Evolutionary conservation across 2,797 vertebrate genomes (phyloP), one percentile per base, ranked within the genome.

Genomic region (Atherinosoma microstoma): DNA sequence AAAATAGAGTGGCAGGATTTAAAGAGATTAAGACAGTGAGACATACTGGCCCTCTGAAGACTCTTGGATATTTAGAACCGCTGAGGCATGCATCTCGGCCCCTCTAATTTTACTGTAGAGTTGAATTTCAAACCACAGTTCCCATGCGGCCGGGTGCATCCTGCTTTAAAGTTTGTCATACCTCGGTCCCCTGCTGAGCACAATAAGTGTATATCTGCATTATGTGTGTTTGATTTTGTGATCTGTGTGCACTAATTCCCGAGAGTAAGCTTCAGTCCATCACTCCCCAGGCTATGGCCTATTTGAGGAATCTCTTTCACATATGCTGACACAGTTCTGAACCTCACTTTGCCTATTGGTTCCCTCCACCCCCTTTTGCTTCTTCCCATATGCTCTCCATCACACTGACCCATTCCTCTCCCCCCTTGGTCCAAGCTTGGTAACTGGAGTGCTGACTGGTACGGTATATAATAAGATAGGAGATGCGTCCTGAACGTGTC

Each of bases 71-170:
- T 93, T 90, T 92, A 73, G 87, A 92, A 91, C 84, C 82, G 87
- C 86, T 90, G 88, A 83, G 79, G 81, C 72, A 89, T 90, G 88
- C 86, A 87, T 82, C 75, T 76, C 83, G 75, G 80, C 89, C 63
- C 76, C 87, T 93, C 93, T 93, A 93, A 94, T 92, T 94, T 93
- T 94, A 94, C 92, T 85, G 78, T 68, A 78, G 90, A 89, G 84
- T 94, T 93, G 67, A 85, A 91, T 95, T 94, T 95, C 91, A 92
- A 79, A 83, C 84, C 88, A 58, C 45, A 61, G 73, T 76, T 79
- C 80, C 58, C 76, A 72, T 78, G 69, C 30, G 8, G 67, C 66
- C 60, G 2, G 5, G 61, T 78, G 79, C 72, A 84, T 80, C 86
- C 74, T 84, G 62, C 65, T 88, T 86, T 82, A 85, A 83, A 66